Evolutionary conservation across 2,888 invertebrate genomes (phyloP).

Genomic region (Hanleya hanleyi): DNA sequence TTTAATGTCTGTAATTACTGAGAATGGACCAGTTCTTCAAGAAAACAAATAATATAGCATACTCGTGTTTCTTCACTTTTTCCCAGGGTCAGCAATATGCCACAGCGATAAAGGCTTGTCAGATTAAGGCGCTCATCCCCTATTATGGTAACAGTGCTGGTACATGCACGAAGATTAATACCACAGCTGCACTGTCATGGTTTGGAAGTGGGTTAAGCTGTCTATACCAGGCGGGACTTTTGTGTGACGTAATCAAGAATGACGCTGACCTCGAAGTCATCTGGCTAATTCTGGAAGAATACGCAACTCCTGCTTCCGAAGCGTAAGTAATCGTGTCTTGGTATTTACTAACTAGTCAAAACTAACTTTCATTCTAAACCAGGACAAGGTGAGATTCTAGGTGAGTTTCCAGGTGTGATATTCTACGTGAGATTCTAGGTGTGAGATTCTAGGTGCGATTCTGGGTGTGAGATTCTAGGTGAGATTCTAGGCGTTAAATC

Average conservation of each 20-base stretch:
- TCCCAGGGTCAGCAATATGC: neutral
- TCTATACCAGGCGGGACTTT: slow-evolving; percentile 1
- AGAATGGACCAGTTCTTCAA: no score
- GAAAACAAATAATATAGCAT: no score
- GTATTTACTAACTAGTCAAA: no score
- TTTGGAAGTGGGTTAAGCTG: neutral
- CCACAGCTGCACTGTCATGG: neutral
- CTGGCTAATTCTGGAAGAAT: slow-evolving; percentile 2
- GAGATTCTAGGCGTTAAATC: no score
- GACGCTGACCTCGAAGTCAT: neutral
- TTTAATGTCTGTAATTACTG: no score
- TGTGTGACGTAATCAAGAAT: neutral
- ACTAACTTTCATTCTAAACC: no score
- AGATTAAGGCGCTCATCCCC: neutral
- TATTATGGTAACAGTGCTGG: neutral
- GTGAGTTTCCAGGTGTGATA: no score
- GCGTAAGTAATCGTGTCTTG: slow-evolving; percentile 4
- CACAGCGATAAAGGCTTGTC: neutral
- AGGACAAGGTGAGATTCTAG: no score
- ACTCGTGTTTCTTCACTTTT: no score
- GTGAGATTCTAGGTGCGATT: no score
- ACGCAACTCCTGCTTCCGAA: neutral
- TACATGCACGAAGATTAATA: neutral
- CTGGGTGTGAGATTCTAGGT: no score
- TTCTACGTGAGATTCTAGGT: no score